These are phyloP conservation scores for Catharus bicknelli DNA, from an alignment of 2,113 vertebrate genomes.

Conservation along the genomic window DNA sequence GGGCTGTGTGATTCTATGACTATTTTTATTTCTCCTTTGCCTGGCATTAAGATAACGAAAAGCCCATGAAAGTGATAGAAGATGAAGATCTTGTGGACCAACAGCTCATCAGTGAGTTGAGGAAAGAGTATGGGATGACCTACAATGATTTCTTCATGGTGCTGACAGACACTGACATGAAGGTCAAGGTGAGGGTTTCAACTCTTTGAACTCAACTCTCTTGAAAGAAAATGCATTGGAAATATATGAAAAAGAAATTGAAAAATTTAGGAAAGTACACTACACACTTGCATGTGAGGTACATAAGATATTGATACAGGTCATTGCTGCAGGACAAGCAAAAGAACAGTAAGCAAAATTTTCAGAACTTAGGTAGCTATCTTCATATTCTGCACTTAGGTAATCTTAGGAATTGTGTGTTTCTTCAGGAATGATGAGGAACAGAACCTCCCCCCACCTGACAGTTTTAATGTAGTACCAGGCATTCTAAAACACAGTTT, in stretches of 20 bases:
- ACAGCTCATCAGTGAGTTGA: constrained; percentile 90
- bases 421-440: not conserved
- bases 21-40: constrained; percentile 43
- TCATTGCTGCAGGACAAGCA: not conserved
- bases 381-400: not conserved
- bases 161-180: constrained; percentile 91
- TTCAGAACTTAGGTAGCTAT: not conserved
- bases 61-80: constrained; percentile 90
- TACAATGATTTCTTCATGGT: constrained; percentile 96
- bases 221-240: not conserved
- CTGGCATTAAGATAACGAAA: constrained; percentile 87
- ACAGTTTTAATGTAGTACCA: not conserved
- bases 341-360: not conserved
- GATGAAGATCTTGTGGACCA: constrained; percentile 93
- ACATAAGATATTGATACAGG: not conserved
- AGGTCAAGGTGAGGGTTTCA: constrained; percentile 83
- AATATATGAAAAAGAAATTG: not conserved
- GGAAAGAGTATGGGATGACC: constrained; percentile 93
- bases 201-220: not conserved
- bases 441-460: not conserved
- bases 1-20: not conserved
- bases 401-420: not conserved
- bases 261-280: not conserved
- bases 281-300: not conserved
- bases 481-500: not conserved